phyloP scores from a whole-genome alignment of 2,113 vertebrate species.

The Trichechus manatus region DNA sequence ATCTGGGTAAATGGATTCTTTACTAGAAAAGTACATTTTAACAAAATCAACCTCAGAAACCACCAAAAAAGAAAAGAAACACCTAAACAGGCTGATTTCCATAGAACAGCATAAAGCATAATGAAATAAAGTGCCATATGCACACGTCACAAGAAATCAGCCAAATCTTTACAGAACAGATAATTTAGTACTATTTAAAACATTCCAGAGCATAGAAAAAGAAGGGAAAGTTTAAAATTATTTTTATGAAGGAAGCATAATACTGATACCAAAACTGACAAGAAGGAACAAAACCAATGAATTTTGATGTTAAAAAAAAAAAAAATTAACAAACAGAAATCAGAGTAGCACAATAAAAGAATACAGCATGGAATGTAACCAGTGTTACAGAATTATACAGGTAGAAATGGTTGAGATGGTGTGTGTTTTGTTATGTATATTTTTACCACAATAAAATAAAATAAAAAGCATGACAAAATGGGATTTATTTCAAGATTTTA shows the following conservation, averaged over 20 bases:
- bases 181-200: slow-evolving; percentile 12
- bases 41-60: background rate
- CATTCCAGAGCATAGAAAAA: background rate
- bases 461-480: background rate
- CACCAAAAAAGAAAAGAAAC: background rate
- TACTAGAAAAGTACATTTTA: background rate
- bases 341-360: background rate
- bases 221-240: background rate
- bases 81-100: background rate
- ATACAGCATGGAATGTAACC: background rate
- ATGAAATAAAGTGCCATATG: background rate
- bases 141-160: background rate
- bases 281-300: background rate
- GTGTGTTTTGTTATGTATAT: too few relatives aligned
- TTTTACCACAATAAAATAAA: too few relatives aligned
- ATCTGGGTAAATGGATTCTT: background rate
- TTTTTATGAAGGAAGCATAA: background rate
- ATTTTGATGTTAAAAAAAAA: background rate
- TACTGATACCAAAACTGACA: background rate
- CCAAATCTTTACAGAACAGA: background rate
- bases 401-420: too few relatives aligned
- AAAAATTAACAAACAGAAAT: background rate
- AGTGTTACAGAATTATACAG: too few relatives aligned
- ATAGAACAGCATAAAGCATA: background rate
- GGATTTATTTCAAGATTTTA: background rate